phyloP scores from a whole-genome alignment of 2,113 vertebrate genomes.

The Hystrix brachyura region DNA sequence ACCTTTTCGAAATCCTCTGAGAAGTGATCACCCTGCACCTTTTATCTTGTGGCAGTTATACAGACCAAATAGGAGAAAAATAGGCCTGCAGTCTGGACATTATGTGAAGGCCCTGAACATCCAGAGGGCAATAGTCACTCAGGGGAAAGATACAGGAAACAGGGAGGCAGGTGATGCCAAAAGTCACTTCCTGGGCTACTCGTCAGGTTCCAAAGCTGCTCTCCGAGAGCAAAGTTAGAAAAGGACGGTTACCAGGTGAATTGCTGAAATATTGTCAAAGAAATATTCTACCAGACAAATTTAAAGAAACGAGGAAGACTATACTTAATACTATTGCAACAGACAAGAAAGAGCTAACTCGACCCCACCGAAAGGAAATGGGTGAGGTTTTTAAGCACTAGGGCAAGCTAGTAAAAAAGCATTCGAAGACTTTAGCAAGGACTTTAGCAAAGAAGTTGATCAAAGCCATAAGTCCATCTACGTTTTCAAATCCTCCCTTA shows the following conservation, averaged over 20 bases:
- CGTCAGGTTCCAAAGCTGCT: neutral
- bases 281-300: neutral
- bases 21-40: neutral
- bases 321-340: neutral
- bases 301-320: slow-evolving; percentile 7
- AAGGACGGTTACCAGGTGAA: neutral
- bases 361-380: neutral
- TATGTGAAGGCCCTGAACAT: neutral
- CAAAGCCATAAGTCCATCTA: neutral
- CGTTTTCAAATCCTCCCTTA: neutral
- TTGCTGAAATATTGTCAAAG: neutral
- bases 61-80: neutral
- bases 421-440: neutral
- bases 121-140: neutral
- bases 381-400: neutral
- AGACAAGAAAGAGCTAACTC: neutral
- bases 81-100: neutral
- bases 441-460: neutral
- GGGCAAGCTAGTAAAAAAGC: neutral
- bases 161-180: neutral
- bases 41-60: neutral
- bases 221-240: neutral
- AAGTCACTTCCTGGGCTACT: neutral
- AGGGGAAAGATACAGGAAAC: neutral
- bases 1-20: neutral